Percentiles rank a stretch among this genome's conserved stretches.
Conservation (phyloP, 2,888 invertebrate genomes). For the Operophtera brumata region DNA sequence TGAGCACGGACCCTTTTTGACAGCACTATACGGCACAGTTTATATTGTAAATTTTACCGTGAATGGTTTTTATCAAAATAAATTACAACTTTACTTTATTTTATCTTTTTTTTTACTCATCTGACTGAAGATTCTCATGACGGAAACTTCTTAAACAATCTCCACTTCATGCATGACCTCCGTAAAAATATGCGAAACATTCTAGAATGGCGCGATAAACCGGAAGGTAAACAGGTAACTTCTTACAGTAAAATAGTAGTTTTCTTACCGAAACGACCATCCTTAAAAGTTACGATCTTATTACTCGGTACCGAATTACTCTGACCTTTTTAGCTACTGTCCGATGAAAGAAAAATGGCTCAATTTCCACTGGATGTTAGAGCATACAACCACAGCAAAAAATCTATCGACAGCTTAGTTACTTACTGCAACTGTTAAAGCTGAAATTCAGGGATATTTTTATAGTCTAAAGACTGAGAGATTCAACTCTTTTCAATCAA, state of each 20-base stretch:
- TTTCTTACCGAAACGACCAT: slow-evolving; percentile 45
- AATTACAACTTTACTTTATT: no score
- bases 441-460: no score
- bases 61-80: no score
- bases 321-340: slow-evolving; percentile 34
- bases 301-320: slow-evolving; percentile 41
- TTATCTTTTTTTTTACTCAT: no score
- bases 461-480: no score
- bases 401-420: background rate
- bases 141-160: background rate
- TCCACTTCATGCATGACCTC: background rate
- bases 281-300: slow-evolving; percentile 48
- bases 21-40: no score
- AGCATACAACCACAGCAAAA: background rate
- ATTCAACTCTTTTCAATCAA: no score
- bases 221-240: slow-evolving; percentile 2
- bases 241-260: slow-evolving; percentile 20
- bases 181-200: slow-evolving; percentile 4
- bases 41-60: no score
- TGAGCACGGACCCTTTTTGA: no score
- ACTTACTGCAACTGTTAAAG: background rate
- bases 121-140: background rate
- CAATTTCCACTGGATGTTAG: slow-evolving; percentile 37
- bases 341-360: slow-evolving; percentile 36
- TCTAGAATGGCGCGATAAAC: background rate